These are phyloP conservation scores for Brachypodius melanocephalos DNA, from an alignment of 2,113 vertebrate genomes.

Conservation along the genomic window DNA sequence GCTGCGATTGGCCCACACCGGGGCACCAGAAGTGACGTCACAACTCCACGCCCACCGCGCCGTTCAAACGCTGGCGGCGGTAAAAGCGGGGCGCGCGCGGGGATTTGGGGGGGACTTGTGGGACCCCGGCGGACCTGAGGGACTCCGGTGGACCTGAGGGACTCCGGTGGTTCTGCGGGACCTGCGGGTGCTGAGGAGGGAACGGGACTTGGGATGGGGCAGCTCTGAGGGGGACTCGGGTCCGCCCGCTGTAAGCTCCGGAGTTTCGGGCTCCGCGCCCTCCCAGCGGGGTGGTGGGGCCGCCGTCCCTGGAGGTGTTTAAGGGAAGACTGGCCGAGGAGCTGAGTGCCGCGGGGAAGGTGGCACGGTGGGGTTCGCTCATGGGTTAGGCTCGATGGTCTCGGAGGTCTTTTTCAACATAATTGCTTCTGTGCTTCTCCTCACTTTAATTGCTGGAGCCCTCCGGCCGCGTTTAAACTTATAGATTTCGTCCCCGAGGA, in stretches of 20 bases:
- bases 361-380: not conserved
- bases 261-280: not conserved
- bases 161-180: too few relatives aligned
- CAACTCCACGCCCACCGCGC: fast-evolving
- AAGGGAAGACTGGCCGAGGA: not conserved
- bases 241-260: not conserved
- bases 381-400: not conserved
- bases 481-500: not conserved
- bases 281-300: not conserved
- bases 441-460: fast-evolving
- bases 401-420: not conserved
- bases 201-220: fast-evolving
- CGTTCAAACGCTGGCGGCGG: conserved; percentile 55
- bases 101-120: too few relatives aligned
- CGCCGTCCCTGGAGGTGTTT: not conserved
- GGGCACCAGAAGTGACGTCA: not conserved
- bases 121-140: too few relatives aligned
- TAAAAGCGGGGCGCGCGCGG: not conserved
- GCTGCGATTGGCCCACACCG: not conserved
- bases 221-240: fast-evolving
- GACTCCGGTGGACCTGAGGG: too few relatives aligned
- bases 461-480: fast-evolving
- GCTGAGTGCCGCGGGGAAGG: too few relatives aligned
- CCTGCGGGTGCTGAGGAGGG: not conserved
- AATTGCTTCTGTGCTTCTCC: not conserved